Base-by-base conservation (phyloP, 1,140 invertebrate species). In the Zaprionus lachaisei region DNA sequence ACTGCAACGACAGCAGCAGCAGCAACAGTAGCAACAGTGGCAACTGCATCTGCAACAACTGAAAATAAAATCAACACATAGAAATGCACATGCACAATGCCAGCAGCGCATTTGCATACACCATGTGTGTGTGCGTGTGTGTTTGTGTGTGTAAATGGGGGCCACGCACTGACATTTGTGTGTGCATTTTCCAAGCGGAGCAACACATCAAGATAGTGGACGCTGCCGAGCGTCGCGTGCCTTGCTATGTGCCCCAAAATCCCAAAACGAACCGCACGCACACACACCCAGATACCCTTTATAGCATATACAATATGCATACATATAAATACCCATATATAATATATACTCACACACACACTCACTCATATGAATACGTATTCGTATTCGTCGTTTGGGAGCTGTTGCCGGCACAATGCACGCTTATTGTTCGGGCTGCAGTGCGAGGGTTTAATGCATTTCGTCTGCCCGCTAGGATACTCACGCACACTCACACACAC, bases 61-160 rank as follows among this genome's bases (percentile, higher is more conserved):
- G 61, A 62, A 77, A 77, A 77, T 72, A 77, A 77, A 77, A 77
- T 57, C 74, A 77, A 77, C 70, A 72, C 49, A 49, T 60, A 44
- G 56, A 72, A 76, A 65, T 63, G 56, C 73, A 69, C 47, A 65
- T 58, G 67, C 67, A 68, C 31, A 47, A 9, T 55, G 65, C 37
- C 24, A 38, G 67, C 51, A 70, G 54, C 58, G 58, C 54, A 71
- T 64, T 68, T 61, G 37, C 64, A 74, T 68, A 49, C 38, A 20
- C 61, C 28, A 37, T n/a, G 37, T 64, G 28, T 51, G 44, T 34
- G 14, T 41, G 20, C 31, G 54, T 61, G 58, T 24, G 24, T 62
- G 31, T 22, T 20, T 9, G 47, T 7, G n/a, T 15, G 28, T 49
- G 15, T 24, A 55, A 20, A 54, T 20, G 38, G 31, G 31, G 31